A percentile compares a stretch with the other conserved stretches of the same genome.
Conservation (phyloP, 2,888 invertebrate species). For the Oxycera nigricornis region DNA sequence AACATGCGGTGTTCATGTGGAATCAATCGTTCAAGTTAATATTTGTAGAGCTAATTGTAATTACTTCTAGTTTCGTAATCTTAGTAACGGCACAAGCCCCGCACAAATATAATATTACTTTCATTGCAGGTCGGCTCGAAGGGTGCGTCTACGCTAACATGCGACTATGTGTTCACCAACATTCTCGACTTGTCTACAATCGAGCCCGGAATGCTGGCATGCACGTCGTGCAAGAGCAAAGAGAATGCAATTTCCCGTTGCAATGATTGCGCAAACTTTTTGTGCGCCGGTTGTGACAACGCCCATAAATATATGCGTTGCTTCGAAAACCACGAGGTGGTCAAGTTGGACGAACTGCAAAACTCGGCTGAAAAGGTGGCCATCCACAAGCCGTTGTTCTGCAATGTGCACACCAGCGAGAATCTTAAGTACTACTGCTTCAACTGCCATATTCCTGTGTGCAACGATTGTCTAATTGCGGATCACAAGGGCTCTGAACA, state of each 20-base stretch:
- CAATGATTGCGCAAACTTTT: slow-evolving; percentile 92
- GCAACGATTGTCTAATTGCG: slow-evolving; percentile 83
- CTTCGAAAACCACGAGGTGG: slow-evolving; percentile 93
- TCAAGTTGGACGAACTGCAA: slow-evolving; percentile 85
- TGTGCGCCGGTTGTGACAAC: slow-evolving; percentile 92
- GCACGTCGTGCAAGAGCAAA: slow-evolving; percentile 95
- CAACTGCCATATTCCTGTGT: slow-evolving; percentile 84
- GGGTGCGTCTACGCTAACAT: slow-evolving; percentile 79
- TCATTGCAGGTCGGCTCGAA: slow-evolving; percentile 70
- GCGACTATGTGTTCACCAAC: slow-evolving; percentile 87
- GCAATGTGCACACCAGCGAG: slow-evolving; percentile 81
- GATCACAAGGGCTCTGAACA: slow-evolving; percentile 86
- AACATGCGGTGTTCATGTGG: too few relatives aligned
- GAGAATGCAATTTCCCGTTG: slow-evolving; percentile 93
- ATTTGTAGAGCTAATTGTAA: too few relatives aligned
- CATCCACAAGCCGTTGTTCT: slow-evolving; percentile 89
- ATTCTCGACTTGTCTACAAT: slow-evolving; percentile 83
- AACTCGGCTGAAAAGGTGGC: slow-evolving; percentile 77
- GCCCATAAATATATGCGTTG: slow-evolving; percentile 97
- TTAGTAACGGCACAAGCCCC: too few relatives aligned
- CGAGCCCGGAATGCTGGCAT: slow-evolving; percentile 73
- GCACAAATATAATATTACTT: not conserved
- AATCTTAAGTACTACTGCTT: slow-evolving; percentile 88
- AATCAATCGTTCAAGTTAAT: too few relatives aligned
- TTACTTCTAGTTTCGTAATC: too few relatives aligned